phyloP scores from a whole-genome alignment of 2,113 vertebrate species.

The Microcebus murinus region DNA sequence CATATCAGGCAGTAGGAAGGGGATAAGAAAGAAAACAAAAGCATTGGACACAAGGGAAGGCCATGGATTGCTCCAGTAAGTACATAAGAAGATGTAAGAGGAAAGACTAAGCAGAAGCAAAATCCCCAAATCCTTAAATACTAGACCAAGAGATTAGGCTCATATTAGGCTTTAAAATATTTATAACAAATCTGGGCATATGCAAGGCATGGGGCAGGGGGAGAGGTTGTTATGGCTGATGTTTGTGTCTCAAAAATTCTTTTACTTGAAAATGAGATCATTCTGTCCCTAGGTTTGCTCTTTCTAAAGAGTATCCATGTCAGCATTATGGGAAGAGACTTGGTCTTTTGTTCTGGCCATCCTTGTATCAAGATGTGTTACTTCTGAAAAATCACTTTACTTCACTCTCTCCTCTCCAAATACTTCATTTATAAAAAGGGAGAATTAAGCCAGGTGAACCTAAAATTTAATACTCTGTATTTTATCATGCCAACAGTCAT shows the following conservation, averaged over 20 bases:
- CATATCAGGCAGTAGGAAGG: neutral
- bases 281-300: neutral
- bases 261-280: constrained; percentile 13
- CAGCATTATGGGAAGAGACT: neutral
- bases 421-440: neutral
- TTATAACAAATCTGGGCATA: neutral
- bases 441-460: neutral
- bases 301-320: neutral
- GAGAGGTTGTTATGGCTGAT: neutral
- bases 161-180: neutral
- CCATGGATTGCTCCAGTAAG: neutral
- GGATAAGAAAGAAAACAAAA: neutral
- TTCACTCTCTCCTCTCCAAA: neutral
- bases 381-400: neutral
- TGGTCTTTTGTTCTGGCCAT: neutral
- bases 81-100: neutral
- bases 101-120: neutral
- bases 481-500: neutral
- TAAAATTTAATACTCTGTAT: neutral
- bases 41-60: neutral
- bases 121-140: neutral
- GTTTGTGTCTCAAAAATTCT: neutral
- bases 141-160: neutral
- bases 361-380: neutral
- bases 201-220: neutral